A percentile compares a stretch with the other conserved stretches of the same genome.
Evolutionary conservation across 2,888 invertebrate genomes (phyloP).

Genomic region (Polietes domitor): DNA sequence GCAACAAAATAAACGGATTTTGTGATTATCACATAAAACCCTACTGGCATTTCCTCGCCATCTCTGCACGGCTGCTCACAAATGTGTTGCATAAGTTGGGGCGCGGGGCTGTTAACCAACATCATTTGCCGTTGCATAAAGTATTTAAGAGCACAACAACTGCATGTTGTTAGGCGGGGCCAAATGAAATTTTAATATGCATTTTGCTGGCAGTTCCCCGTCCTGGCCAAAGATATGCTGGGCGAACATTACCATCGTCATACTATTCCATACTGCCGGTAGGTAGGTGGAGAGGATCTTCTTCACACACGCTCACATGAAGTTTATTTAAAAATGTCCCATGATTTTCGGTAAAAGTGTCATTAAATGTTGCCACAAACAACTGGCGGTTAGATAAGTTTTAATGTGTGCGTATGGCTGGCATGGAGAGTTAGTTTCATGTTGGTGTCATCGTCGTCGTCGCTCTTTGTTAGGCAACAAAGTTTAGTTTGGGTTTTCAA

Average conservation of each 20-base stretch:
- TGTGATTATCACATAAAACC: conserved; percentile 63
- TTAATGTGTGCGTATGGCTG: conserved; percentile 31
- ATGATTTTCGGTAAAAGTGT: conserved; percentile 58
- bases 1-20: conserved; percentile 62
- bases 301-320: background rate
- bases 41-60: conserved; percentile 41
- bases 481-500: background rate
- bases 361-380: conserved; percentile 65
- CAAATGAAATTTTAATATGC: conserved; percentile 56
- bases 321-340: conserved; percentile 20
- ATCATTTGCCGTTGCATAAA: conserved; percentile 38
- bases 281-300: background rate
- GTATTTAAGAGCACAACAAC: conserved; percentile 43
- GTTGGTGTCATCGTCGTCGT: conserved; percentile 10
- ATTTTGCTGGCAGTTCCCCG: conserved; percentile 33
- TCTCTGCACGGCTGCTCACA: background rate
- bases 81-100: conserved; percentile 24
- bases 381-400: conserved; percentile 66
- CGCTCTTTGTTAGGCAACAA: background rate
- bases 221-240: background rate
- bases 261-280: background rate
- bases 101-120: conserved; percentile 15
- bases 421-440: conserved; percentile 30
- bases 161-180: background rate
- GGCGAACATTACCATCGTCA: background rate